Evolutionary conservation across 2,113 vertebrate species (phyloP).

Genomic region (Amphiprion ocellaris): DNA sequence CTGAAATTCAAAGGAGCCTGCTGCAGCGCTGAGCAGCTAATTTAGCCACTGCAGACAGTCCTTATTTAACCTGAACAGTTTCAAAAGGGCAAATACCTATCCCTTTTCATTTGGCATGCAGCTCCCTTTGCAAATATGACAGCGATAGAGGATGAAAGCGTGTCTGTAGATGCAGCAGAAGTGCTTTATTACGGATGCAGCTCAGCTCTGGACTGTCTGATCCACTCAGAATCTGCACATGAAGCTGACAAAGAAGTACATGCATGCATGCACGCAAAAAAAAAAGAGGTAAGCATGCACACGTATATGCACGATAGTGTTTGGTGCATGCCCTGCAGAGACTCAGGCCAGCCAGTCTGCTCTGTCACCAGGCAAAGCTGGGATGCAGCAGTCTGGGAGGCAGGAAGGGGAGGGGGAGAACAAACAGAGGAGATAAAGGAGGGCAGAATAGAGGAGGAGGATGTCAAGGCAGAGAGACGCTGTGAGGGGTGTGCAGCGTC

Average conservation of each 20-base stretch:
- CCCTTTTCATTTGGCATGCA: conserved; percentile 10
- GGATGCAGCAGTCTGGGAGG: conserved; percentile 56
- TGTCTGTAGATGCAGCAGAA: conserved; percentile 31
- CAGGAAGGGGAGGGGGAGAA: conserved; percentile 31
- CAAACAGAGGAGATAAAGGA: conserved; percentile 32
- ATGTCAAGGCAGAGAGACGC: conserved; percentile 17
- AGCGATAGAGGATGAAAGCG: conserved; percentile 5
- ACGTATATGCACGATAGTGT: not conserved
- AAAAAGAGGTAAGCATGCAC: not conserved
- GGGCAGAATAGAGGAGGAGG: conserved; percentile 5
- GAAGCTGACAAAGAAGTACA: conserved; percentile 1
- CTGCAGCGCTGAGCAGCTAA: conserved; percentile 28
- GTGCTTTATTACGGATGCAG: conserved; percentile 48
- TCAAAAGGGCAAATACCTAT: conserved; percentile 36
- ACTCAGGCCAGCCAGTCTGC: conserved; percentile 16
- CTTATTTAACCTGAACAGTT: conserved; percentile 47
- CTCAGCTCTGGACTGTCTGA: conserved; percentile 41
- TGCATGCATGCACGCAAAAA: conserved; percentile 9
- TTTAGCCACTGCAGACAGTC: conserved; percentile 28
- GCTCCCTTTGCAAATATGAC: conserved; percentile 11
- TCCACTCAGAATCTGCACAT: conserved; percentile 19
- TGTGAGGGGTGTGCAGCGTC: not conserved
- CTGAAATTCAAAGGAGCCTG: conserved; percentile 13
- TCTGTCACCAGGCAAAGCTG: conserved; percentile 70
- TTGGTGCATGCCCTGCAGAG: conserved; percentile 11